These are phyloP conservation scores for Myathropa florea DNA, from an alignment of 2,888 invertebrate species.

Conservation along the genomic window DNA sequence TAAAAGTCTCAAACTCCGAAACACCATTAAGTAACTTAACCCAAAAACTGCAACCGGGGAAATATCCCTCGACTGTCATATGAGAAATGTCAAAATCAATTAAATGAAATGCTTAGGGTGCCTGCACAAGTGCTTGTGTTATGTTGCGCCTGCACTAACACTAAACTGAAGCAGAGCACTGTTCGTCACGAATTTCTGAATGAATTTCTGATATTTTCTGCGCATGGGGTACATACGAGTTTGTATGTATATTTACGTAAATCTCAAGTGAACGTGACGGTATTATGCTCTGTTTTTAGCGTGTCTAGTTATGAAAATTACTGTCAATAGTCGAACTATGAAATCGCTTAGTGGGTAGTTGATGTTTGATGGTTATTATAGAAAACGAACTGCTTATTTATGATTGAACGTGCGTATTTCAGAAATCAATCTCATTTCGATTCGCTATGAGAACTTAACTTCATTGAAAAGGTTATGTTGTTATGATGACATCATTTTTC, in stretches of 20 bases:
- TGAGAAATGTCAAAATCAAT: slow-evolving; percentile 11
- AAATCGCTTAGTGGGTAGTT: not conserved
- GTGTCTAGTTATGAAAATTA: not conserved
- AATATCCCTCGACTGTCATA: not conserved
- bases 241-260: not conserved
- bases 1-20: not conserved
- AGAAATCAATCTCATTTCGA: not conserved
- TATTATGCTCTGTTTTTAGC: not conserved
- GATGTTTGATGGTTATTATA: not conserved
- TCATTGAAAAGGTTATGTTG: not conserved
- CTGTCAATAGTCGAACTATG: not conserved
- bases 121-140: slow-evolving; percentile 8
- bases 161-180: not conserved
- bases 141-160: slow-evolving; percentile 22
- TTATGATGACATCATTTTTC: not conserved
- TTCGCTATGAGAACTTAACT: not conserved
- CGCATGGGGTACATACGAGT: not conserved
- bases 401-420: not conserved
- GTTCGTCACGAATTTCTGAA: not conserved
- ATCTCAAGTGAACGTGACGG: not conserved
- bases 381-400: not conserved
- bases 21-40: slow-evolving; percentile 7
- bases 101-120: slow-evolving; percentile 1
- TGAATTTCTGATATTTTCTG: not conserved
- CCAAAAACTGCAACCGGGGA: not conserved